phyloP scores from a whole-genome alignment of 1,140 invertebrate genomes.

The Drosophila arizonae region DNA sequence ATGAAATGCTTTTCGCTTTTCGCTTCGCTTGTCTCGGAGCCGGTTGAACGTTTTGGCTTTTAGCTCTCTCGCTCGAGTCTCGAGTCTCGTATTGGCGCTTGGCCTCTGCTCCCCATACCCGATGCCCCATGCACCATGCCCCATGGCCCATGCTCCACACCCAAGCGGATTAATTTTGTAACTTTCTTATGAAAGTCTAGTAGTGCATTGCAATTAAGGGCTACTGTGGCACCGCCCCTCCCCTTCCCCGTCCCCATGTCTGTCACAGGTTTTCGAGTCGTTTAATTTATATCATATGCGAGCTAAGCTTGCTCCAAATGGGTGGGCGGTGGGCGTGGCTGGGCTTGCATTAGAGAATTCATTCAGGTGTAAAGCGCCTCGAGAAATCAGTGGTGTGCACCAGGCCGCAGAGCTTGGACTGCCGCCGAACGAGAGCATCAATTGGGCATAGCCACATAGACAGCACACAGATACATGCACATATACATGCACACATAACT shows the following conservation, averaged over 20 bases:
- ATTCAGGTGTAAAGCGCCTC: constrained; percentile 29
- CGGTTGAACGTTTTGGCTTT: constrained; percentile 3
- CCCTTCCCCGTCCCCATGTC: neutral
- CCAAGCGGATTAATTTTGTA: constrained; percentile 37
- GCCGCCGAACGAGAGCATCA: constrained; percentile 26
- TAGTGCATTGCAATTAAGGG: constrained; percentile 35
- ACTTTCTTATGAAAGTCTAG: constrained; percentile 48
- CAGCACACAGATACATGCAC: too few species aligned
- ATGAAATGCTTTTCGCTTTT: constrained; percentile 41
- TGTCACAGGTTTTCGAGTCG: constrained; percentile 10
- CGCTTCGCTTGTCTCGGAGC: constrained; percentile 30
- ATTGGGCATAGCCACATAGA: constrained; percentile 15
- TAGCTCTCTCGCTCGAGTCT: neutral
- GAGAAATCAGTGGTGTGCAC: constrained; percentile 36
- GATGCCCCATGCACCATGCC: neutral
- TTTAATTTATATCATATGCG: constrained; percentile 13
- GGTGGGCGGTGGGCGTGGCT: neutral
- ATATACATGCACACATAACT: neutral
- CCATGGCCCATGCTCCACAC: neutral
- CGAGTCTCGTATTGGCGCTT: constrained; percentile 23
- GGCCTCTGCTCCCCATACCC: constrained; percentile 7
- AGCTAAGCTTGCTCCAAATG: neutral
- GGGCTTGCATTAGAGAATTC: constrained; percentile 17
- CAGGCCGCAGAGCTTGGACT: constrained; percentile 29
- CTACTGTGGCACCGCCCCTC: neutral